phyloP scores from a whole-genome alignment of 2,113 vertebrate species.

The Amblyopsis rosae region DNA sequence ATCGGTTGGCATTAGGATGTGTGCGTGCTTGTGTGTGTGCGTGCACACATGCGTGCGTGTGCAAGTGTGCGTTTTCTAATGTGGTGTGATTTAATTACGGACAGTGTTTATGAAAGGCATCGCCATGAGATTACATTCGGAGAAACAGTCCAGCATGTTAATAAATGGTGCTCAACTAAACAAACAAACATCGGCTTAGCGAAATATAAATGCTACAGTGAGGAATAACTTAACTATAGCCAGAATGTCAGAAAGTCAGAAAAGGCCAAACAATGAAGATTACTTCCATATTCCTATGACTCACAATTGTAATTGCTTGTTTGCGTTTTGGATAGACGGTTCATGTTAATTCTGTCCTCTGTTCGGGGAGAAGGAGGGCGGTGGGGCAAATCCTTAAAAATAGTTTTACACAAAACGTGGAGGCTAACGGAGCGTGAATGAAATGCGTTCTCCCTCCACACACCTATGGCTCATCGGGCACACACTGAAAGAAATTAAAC shows the following conservation, averaged over 20 bases:
- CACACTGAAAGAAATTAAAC: conserved; percentile 66
- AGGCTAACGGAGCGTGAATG: conserved; percentile 63
- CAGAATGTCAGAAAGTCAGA: conserved; percentile 44
- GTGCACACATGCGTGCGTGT: conserved; percentile 2
- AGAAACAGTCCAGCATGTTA: conserved; percentile 59
- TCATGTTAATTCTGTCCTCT: conserved; percentile 65
- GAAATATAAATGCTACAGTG: conserved; percentile 45
- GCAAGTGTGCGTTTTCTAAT: conserved; percentile 15
- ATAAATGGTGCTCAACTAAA: conserved; percentile 45
- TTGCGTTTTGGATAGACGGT: conserved; percentile 64
- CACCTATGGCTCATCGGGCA: conserved; percentile 56
- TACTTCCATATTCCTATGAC: conserved; percentile 64
- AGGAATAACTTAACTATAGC: conserved; percentile 50
- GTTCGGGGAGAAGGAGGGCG: conserved; percentile 42
- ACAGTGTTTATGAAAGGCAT: conserved; percentile 53
- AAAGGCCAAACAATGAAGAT: conserved; percentile 62
- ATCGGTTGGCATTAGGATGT: conserved; percentile 58
- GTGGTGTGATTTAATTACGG: conserved; percentile 52
- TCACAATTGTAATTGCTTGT: conserved; percentile 71
- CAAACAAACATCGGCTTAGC: conserved; percentile 62
- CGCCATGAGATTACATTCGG: conserved; percentile 47
- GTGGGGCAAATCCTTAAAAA: conserved; percentile 32
- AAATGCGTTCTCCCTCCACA: conserved; percentile 1
- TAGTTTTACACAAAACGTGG: conserved; percentile 63
- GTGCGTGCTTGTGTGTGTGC: conserved; percentile 1